Percentiles rank a stretch among this genome's conserved stretches.
Conservation (phyloP, 2,797 vertebrate genomes). For the Smutsia gigantea region DNA sequence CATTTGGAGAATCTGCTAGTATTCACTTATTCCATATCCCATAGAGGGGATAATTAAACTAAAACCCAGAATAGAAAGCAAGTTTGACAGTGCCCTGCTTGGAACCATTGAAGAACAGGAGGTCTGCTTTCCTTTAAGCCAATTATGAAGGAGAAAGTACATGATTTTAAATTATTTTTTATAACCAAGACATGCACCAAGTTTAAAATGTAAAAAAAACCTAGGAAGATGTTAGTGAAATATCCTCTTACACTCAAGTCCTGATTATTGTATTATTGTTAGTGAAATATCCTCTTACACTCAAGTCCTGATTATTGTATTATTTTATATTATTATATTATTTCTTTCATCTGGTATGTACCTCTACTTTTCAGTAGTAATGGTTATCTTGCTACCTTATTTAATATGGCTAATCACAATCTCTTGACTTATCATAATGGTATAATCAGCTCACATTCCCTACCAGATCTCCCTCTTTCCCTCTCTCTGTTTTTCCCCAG, state of each 20-base stretch:
- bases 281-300: neutral
- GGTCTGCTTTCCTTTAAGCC: neutral
- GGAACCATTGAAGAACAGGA: neutral
- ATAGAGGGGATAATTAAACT: conserved; percentile 35
- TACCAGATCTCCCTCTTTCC: neutral
- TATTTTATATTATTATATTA: neutral
- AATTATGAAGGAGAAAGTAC: neutral
- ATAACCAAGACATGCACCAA: neutral
- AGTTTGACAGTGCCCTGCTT: neutral
- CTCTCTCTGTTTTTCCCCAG: neutral
- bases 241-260: too few species aligned
- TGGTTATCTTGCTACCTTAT: neutral
- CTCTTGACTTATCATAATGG: neutral
- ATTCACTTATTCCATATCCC: conserved; percentile 33
- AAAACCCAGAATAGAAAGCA: conserved; percentile 38
- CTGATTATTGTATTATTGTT: too few species aligned
- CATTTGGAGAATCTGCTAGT: conserved; percentile 44
- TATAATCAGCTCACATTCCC: neutral
- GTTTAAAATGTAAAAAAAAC: neutral
- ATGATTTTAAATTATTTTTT: neutral
- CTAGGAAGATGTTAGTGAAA: neutral
- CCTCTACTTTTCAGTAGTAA: neutral
- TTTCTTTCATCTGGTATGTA: neutral
- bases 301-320: neutral
- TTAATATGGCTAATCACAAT: neutral